These are phyloP conservation scores for Ochropleura leucogaster DNA, from an alignment of 2,888 invertebrate genomes.

Conservation along the genomic window DNA sequence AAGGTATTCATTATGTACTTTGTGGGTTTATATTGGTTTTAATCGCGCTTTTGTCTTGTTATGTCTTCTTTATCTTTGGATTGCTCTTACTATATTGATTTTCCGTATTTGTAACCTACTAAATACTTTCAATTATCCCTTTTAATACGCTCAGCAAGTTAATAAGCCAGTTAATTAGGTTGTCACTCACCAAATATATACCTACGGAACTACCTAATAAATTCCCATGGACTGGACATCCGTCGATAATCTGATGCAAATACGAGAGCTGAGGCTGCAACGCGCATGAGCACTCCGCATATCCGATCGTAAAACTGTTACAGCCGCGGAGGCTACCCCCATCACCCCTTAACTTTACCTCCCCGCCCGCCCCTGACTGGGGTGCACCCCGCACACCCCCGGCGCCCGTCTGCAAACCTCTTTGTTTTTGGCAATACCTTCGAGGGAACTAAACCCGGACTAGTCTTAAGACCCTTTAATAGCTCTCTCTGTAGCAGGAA, in stretches of 20 bases:
- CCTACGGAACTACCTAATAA: slow-evolving; percentile 46
- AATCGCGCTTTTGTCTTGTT: not conserved
- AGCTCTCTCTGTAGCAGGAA: slow-evolving; percentile 84
- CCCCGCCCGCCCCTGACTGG: slow-evolving; percentile 57
- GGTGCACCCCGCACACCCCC: slow-evolving; percentile 69
- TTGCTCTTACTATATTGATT: not conserved
- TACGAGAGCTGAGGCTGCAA: slow-evolving; percentile 81
- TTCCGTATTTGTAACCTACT: not conserved
- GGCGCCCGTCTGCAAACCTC: slow-evolving; percentile 82
- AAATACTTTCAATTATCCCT: not conserved
- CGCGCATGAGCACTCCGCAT: slow-evolving; percentile 87
- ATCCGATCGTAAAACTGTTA: slow-evolving; percentile 89
- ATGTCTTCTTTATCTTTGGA: not conserved
- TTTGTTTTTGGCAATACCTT: slow-evolving; percentile 87
- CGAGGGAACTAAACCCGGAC: slow-evolving; percentile 83
- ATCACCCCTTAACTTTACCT: slow-evolving; percentile 60
- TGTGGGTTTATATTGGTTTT: not conserved
- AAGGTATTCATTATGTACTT: not conserved
- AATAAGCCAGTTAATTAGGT: slow-evolving; percentile 20
- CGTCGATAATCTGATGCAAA: slow-evolving; percentile 88
- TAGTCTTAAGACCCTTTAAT: slow-evolving; percentile 89
- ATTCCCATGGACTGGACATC: slow-evolving; percentile 66
- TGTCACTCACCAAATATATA: slow-evolving; percentile 10
- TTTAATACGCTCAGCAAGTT: not conserved
- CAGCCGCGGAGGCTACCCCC: slow-evolving; percentile 77